Percentiles rank a stretch among this genome's conserved stretches.
Conservation (phyloP, 2,888 invertebrate species). For the Rutpela maculata region DNA sequence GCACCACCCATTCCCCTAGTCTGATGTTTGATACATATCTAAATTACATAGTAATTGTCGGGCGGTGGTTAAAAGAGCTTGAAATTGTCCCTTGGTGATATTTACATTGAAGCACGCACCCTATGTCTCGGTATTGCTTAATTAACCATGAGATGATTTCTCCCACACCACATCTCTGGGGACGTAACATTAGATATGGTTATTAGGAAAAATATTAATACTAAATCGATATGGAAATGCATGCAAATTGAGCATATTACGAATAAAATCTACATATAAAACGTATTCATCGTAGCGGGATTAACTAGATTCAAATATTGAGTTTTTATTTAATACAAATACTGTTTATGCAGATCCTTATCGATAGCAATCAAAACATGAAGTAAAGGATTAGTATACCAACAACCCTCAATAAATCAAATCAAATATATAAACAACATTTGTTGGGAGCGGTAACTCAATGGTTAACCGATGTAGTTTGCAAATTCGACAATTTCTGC, state of each 20-base stretch:
- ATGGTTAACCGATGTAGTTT: no score
- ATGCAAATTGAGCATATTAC: constrained; percentile 57
- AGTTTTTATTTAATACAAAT: constrained; percentile 35
- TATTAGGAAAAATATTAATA: constrained; percentile 60
- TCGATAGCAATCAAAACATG: neutral
- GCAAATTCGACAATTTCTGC: no score
- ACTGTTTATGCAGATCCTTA: constrained; percentile 19
- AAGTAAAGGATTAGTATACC: neutral
- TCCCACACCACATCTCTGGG: constrained; percentile 55
- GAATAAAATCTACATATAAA: constrained; percentile 43
- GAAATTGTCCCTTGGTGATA: constrained; percentile 73
- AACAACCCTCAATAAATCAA: no score
- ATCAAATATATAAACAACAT: no score
- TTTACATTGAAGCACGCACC: constrained; percentile 69
- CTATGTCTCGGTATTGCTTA: constrained; percentile 68
- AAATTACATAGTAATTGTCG: constrained; percentile 74
- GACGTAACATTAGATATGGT: constrained; percentile 62
- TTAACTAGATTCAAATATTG: constrained; percentile 28
- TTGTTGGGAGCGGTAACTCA: no score
- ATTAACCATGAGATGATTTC: constrained; percentile 71
- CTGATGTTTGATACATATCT: constrained; percentile 70
- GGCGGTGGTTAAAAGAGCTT: constrained; percentile 74
- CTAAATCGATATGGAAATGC: constrained; percentile 59
- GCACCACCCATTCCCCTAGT: constrained; percentile 46
- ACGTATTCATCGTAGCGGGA: constrained; percentile 39